Conservation (phyloP, 2,888 invertebrate species). For the Agrochola circellaris region DNA sequence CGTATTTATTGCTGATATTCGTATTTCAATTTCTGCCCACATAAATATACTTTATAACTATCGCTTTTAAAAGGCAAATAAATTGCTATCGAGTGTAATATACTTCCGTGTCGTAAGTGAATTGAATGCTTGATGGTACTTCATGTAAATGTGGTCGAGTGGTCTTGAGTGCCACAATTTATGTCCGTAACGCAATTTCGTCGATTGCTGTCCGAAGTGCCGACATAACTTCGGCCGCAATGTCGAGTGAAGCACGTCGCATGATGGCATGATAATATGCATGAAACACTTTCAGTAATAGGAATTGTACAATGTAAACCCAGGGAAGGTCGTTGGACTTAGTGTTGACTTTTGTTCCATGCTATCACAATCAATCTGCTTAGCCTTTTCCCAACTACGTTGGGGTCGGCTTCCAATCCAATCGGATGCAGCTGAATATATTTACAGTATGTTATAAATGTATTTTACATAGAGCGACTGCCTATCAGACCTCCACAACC, state of each 20-base stretch:
- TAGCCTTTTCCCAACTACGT: too few relatives aligned
- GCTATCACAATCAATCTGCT: background rate
- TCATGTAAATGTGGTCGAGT: constrained; percentile 55
- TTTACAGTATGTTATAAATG: too few relatives aligned
- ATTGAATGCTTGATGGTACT: constrained; percentile 47
- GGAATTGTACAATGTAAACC: constrained; percentile 1
- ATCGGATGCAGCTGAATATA: too few relatives aligned
- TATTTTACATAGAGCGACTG: too few relatives aligned
- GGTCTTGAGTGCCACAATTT: constrained; percentile 53
- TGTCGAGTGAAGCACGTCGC: constrained; percentile 2
- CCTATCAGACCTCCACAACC: too few relatives aligned
- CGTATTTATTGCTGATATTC: constrained; percentile 4
- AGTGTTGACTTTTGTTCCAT: background rate
- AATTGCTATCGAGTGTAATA: constrained; percentile 30
- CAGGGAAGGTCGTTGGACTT: background rate
- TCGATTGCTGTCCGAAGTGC: constrained; percentile 44
- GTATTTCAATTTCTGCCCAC: constrained; percentile 4
- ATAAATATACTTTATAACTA: constrained; percentile 12
- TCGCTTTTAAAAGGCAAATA: constrained; percentile 32
- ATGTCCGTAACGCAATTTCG: constrained; percentile 53
- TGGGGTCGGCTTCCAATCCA: too few relatives aligned
- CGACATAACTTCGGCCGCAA: constrained; percentile 22
- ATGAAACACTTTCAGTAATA: constrained; percentile 29
- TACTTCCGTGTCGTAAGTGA: constrained; percentile 44
- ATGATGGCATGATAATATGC: constrained; percentile 2